Percentiles rank a stretch among this genome's conserved stretches.
These are phyloP conservation scores for Melanchra persicariae DNA, from an alignment of 2,888 invertebrate genomes.

Conservation along the genomic window DNA sequence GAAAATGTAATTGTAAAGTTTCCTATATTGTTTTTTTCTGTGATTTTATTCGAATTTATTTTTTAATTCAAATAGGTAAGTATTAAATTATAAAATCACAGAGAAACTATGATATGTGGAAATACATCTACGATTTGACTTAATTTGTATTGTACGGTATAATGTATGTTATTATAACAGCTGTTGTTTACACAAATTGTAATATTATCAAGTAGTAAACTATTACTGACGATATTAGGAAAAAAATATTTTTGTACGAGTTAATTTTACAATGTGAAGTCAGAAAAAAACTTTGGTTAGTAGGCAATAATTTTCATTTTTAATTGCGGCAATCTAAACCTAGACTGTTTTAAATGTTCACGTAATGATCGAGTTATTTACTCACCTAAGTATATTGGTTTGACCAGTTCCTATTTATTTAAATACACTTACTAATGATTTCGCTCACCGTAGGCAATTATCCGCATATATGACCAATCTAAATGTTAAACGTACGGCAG, in stretches of 20 bases:
- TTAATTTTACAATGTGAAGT: conserved; percentile 21
- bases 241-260: conserved; percentile 52
- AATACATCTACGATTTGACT: conserved; percentile 23
- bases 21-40: conserved; percentile 24
- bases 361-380: conserved; percentile 3
- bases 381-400: conserved; percentile 8
- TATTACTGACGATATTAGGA: conserved; percentile 15
- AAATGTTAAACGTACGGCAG: not conserved
- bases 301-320: not conserved
- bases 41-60: conserved; percentile 43
- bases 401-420: conserved; percentile 33
- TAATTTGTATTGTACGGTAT: conserved; percentile 25
- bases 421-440: conserved; percentile 7
- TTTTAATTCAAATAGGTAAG: conserved; percentile 38
- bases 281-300: not conserved
- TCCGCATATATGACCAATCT: conserved; percentile 12
- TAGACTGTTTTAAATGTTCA: not conserved
- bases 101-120: conserved; percentile 24
- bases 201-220: conserved; percentile 27
- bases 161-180: not conserved
- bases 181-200: conserved; percentile 10
- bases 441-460: conserved; percentile 25
- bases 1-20: conserved; percentile 21
- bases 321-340: not conserved
- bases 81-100: conserved; percentile 46